Evolutionary conservation across 2,113 vertebrate species (phyloP).

Genomic region (Ammodytes dubius): DNA sequence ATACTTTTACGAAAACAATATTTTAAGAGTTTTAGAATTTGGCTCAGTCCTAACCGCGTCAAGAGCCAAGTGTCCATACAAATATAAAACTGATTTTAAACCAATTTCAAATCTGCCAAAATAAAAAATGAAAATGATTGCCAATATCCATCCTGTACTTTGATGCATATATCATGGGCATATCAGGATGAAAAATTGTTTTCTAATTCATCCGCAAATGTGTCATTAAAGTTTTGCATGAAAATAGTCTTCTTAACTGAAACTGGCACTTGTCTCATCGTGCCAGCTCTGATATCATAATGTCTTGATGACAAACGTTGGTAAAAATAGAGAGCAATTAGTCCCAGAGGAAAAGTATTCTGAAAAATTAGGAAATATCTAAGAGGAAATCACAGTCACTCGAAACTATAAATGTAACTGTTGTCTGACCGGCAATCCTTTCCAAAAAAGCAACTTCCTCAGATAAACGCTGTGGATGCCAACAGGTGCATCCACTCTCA

Average conservation of each 20-base stretch:
- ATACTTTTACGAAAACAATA: neutral
- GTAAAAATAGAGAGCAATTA: slow-evolving; percentile 17
- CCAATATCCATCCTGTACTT: neutral
- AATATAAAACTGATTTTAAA: neutral
- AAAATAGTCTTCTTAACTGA: neutral
- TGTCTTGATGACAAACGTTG: slow-evolving; percentile 22
- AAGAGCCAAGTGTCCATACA: neutral
- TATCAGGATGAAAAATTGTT: no score
- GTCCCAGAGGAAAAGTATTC: slow-evolving; percentile 21
- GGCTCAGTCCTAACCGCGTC: neutral
- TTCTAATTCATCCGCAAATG: no score
- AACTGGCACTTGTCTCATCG: neutral
- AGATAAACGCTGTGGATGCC: slow-evolving; percentile 10
- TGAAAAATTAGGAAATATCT: slow-evolving; percentile 48
- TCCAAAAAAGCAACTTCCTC: slow-evolving; percentile 38
- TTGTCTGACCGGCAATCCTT: slow-evolving; percentile 18
- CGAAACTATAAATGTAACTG: neutral
- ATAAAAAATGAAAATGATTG: neutral
- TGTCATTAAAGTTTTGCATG: no score
- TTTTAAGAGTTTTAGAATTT: neutral
- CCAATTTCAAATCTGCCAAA: neutral
- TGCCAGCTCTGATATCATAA: slow-evolving; percentile 9
- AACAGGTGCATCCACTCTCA: slow-evolving; percentile 72
- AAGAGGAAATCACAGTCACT: slow-evolving; percentile 31
- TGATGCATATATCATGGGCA: no score